A percentile compares a stretch with the other conserved stretches of the same genome.
phyloP scores from a whole-genome alignment of 2,888 invertebrate species.

The Salticus scenicus region DNA sequence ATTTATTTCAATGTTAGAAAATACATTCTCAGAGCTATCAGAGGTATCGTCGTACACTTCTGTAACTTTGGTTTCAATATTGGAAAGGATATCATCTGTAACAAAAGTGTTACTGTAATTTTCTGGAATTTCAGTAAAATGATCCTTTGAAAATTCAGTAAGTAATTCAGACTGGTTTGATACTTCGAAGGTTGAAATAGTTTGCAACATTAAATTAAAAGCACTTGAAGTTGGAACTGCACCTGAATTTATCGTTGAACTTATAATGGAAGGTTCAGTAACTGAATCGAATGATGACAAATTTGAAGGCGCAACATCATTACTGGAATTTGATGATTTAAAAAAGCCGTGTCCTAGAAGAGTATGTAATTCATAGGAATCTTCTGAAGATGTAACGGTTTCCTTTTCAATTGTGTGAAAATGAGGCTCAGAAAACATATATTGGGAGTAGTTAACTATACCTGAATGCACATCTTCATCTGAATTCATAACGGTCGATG shows the following conservation, averaged over 20 bases:
- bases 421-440: not conserved
- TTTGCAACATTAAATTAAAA: too few relatives aligned
- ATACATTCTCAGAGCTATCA: not conserved
- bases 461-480: not conserved
- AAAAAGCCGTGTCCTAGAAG: conserved; percentile 47
- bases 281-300: not conserved
- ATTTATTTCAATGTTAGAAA: not conserved
- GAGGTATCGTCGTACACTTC: not conserved
- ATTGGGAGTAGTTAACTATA: not conserved
- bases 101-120: too few relatives aligned
- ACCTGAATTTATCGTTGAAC: too few relatives aligned
- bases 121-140: too few relatives aligned
- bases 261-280: too few relatives aligned
- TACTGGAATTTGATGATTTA: not conserved
- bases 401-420: conserved; percentile 1
- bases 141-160: too few relatives aligned
- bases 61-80: not conserved
- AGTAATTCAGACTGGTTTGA: too few relatives aligned
- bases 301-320: not conserved
- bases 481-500: not conserved
- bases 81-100: too few relatives aligned
- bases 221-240: too few relatives aligned
- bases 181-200: too few relatives aligned
- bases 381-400: not conserved
- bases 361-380: conserved; percentile 17